phyloP scores from a whole-genome alignment of 2,888 invertebrate genomes.

The Eupithecia exiguata region DNA sequence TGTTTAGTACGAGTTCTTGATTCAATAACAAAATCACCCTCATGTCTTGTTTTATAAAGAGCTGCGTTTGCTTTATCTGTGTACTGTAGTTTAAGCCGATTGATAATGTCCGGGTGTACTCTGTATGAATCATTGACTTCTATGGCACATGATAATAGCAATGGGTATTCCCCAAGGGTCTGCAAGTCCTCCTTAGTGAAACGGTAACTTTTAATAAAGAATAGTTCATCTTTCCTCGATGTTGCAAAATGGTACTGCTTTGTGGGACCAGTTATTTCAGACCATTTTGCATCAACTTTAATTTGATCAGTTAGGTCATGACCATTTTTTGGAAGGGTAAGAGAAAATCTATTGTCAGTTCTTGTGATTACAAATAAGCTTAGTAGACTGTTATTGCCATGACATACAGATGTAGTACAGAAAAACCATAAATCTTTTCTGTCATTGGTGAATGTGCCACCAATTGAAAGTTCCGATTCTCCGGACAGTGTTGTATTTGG shows the following conservation, averaged over 20 bases:
- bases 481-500: constrained; percentile 52
- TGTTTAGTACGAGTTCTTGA: constrained; percentile 59
- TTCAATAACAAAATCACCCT: constrained; percentile 62
- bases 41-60: constrained; percentile 52
- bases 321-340: constrained; percentile 55
- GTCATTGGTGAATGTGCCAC: constrained; percentile 62
- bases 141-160: constrained; percentile 65
- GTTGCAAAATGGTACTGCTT: constrained; percentile 51
- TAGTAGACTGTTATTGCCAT: constrained; percentile 60
- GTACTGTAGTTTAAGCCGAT: constrained; percentile 63
- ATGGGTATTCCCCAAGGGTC: constrained; percentile 44
- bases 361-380: constrained; percentile 70
- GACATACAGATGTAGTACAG: constrained; percentile 59
- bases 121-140: constrained; percentile 52
- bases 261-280: constrained; percentile 15
- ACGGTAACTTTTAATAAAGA: constrained; percentile 63
- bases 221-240: constrained; percentile 54
- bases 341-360: constrained; percentile 55
- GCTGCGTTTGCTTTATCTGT: constrained; percentile 39
- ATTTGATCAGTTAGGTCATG: constrained; percentile 9
- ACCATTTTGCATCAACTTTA: constrained; percentile 2
- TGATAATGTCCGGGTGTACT: constrained; percentile 52
- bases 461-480: constrained; percentile 63
- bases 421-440: constrained; percentile 72
- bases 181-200: constrained; percentile 52